Evolutionary conservation across 2,888 invertebrate species (phyloP).

Genomic region (Allophyes oxyacanthae): DNA sequence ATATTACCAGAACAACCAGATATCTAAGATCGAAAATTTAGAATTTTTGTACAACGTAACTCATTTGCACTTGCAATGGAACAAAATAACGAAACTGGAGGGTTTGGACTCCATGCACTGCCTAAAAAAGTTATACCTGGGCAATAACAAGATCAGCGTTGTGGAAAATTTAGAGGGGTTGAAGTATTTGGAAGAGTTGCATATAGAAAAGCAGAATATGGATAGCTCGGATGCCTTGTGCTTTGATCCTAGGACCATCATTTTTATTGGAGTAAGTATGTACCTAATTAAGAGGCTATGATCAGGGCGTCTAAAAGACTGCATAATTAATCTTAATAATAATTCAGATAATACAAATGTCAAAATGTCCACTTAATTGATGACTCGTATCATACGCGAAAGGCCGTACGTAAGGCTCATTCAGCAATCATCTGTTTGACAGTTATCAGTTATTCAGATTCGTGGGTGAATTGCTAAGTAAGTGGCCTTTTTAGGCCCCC

Average conservation of each 20-base stretch:
- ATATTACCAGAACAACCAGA: constrained; percentile 95
- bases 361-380: no score
- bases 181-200: constrained; percentile 90
- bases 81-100: constrained; percentile 92
- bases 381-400: no score
- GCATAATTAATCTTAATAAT: no score
- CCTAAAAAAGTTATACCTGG: constrained; percentile 93
- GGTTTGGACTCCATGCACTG: constrained; percentile 90
- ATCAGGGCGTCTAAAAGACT: no score
- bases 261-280: constrained; percentile 88
- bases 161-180: constrained; percentile 91
- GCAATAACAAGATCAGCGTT: constrained; percentile 91
- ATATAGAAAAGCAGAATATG: constrained; percentile 91
- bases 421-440: no score
- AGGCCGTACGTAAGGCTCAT: no score
- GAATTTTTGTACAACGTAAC: constrained; percentile 90
- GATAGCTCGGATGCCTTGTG: constrained; percentile 89
- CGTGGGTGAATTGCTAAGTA: no score
- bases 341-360: no score
- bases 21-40: constrained; percentile 93
- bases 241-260: constrained; percentile 91
- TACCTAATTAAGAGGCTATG: no score
- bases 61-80: constrained; percentile 93
- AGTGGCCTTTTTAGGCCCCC: no score
- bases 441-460: no score